phyloP scores from a whole-genome alignment of 2,113 vertebrate species.

The Bos javanicus region DNA sequence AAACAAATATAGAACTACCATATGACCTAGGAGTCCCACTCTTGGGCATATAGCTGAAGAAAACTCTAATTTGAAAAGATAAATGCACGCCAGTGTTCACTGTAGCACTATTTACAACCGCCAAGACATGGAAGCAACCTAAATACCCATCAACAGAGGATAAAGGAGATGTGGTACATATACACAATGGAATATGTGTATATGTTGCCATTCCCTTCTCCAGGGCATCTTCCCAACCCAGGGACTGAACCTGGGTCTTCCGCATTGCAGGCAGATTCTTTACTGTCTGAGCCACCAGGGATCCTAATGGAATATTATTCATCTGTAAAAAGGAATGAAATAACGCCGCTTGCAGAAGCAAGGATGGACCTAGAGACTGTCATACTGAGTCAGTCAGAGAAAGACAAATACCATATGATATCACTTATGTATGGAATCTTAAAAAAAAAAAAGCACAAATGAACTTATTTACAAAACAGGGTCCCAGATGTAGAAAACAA shows the following conservation, averaged over 20 bases:
- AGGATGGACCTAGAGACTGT: not conserved
- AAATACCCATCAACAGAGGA: not conserved
- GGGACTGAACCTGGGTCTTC: not conserved
- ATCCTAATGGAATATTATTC: not conserved
- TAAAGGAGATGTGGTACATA: not conserved
- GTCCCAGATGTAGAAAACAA: not conserved
- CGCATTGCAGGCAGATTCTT: not conserved
- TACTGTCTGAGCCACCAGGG: not conserved
- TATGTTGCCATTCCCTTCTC: not conserved
- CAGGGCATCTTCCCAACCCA: not conserved
- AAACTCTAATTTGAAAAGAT: not conserved
- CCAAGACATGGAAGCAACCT: not conserved
- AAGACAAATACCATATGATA: not conserved
- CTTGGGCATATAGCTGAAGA: not conserved
- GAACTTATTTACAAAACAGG: not conserved
- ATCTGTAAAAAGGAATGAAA: not conserved
- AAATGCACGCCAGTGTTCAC: not conserved
- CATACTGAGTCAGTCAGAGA: not conserved
- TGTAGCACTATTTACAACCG: not conserved
- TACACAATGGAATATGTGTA: not conserved
- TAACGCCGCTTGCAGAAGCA: not conserved
- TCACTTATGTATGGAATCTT: not conserved
- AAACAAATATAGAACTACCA: not conserved
- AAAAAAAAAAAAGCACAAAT: not conserved
- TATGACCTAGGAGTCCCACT: not conserved